Base-by-base conservation (phyloP, 2,113 vertebrate genomes). In the Triplophysa tibetana region DNA sequence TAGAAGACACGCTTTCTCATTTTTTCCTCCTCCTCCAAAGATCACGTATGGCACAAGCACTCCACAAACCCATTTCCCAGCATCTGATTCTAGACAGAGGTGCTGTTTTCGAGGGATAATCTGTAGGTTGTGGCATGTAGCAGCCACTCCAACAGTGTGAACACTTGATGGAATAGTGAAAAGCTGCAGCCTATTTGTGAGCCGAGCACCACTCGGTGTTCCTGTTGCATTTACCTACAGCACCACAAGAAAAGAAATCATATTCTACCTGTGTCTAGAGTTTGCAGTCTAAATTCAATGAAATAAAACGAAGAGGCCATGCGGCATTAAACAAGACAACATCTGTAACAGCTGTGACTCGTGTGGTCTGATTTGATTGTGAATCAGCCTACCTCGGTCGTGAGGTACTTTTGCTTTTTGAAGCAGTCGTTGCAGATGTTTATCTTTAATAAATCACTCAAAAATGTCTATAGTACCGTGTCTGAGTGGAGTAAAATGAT, bases 1-100 rank as follows among this genome's bases (percentile, higher is more conserved):
- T 56, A 54, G 69, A 74, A 70, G 62, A 60, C 82, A 77, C 13
- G 75, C 70, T 80, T 43, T n/a, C n/a, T 45, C 23, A 26, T 76
- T 79, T 9, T 83, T 78, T 70, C 43, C 64, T 29, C 21, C 63
- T 11, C 78, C 63, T 70, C 48, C 58, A 10, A 56, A 70, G 33
- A 70, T 10, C 17, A 29, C 6, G 17, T 65, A 65, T 64, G 17
- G 69, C 50, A 73, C 52, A 54, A 41, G 62, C 50, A 52, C 69
- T 33, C 17, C 11, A 64, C 33, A 50, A 82, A 68, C 29, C 65
- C 0, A 41, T 64, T 82, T 64, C 75, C 21, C 8, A 45, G 67
- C 62, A 54, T 77, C 62, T 68, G 81, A 74, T 74, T 74, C 62
- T 74, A 17, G 43, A 33, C 67, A 64, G 63, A 68, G 29, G 45